Evolutionary conservation across 2,888 invertebrate genomes (phyloP), one percentile per base, ranked within the genome.

Genomic region (Acronicta aceris): DNA sequence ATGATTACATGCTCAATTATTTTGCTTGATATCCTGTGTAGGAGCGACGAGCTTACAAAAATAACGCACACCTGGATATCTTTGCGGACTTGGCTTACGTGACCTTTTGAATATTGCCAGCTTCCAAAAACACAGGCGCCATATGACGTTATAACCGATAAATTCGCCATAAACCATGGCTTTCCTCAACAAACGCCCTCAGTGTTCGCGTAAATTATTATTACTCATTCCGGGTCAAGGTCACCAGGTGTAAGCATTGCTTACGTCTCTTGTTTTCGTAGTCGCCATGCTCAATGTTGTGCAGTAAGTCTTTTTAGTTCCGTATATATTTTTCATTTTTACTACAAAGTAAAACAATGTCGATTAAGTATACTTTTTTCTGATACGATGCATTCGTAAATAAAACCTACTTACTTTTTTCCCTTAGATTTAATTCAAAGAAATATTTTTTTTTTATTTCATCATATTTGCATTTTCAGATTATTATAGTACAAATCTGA

Each of bases 101-200:
- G 38, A 38, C 38, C 38, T 38, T 33, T 38, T n/a, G 38, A 38
- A 38, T 5, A 7, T 38, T n/a, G 6, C 38, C 6, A n/a, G n/a
- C 1, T 38, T 13, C n/a, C n/a, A 38, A 21, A 46, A 17, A 61
- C 1, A 6, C 15, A 61, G 51, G 56, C 64, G 64, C 61, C 68
- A 59, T 12, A 54, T 68, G 71, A 74, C 74, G 64, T 68, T 55
- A 59, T 25, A 33, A n/a, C 2, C 13, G 2, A 57, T 25, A 59
- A 65, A 54, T 60, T 63, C 50, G 6, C 52, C 36, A 16, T 42
- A 53, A 60, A 30, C 50, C 40, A 50, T 25, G 7, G 38, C 61
- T 76, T 68, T 71, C 76, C 71, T 74, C 33, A 60, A 76, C 12
- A n/a, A 12, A 46, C 65, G 59, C 62, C 52, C 58, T 45, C 75